These are phyloP conservation scores for Gouania willdenowi DNA, from an alignment of 2,797 vertebrate species.

Conservation along the genomic window DNA sequence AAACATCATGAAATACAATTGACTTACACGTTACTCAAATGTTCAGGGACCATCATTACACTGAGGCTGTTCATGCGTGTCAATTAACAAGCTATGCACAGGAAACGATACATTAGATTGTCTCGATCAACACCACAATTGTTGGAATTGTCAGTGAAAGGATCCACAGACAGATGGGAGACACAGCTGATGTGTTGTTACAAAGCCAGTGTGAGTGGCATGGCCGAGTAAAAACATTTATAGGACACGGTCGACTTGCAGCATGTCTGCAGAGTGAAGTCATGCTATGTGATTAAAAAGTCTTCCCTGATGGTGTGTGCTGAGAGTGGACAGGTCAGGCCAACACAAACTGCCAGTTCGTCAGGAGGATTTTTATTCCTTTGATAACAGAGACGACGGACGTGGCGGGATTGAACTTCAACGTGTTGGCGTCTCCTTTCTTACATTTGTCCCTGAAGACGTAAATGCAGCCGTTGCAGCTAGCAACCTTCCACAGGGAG, in stretches of 20 bases:
- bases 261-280: slow-evolving; percentile 21
- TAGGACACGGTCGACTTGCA: slow-evolving; percentile 10
- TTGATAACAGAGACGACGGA: slow-evolving; percentile 92
- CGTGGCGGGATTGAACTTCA: slow-evolving; percentile 96
- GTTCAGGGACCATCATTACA: slow-evolving; percentile 10
- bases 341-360: slow-evolving; percentile 96
- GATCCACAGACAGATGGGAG: slow-evolving; percentile 30
- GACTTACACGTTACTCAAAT: slow-evolving; percentile 12
- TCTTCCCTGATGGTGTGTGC: slow-evolving; percentile 26
- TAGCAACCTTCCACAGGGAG: slow-evolving; percentile 96
- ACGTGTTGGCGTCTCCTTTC: slow-evolving; percentile 93
- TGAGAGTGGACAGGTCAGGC: slow-evolving; percentile 69
- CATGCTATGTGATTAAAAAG: slow-evolving; percentile 11
- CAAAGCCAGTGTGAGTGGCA: slow-evolving; percentile 18
- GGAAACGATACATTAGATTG: slow-evolving; percentile 28
- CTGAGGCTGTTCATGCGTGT: slow-evolving; percentile 32
- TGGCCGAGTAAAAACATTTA: slow-evolving; percentile 35
- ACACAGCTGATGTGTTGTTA: slow-evolving; percentile 3
- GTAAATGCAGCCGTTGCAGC: slow-evolving; percentile 96
- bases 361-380: slow-evolving; percentile 93
- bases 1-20: slow-evolving; percentile 15
- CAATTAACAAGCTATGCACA: slow-evolving; percentile 25
- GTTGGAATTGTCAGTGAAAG: slow-evolving; percentile 11
- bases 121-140: slow-evolving; percentile 32
- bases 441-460: slow-evolving; percentile 97